These are phyloP conservation scores for Dinoponera quadriceps DNA, from an alignment of 1,140 invertebrate species.

Conservation along the genomic window DNA sequence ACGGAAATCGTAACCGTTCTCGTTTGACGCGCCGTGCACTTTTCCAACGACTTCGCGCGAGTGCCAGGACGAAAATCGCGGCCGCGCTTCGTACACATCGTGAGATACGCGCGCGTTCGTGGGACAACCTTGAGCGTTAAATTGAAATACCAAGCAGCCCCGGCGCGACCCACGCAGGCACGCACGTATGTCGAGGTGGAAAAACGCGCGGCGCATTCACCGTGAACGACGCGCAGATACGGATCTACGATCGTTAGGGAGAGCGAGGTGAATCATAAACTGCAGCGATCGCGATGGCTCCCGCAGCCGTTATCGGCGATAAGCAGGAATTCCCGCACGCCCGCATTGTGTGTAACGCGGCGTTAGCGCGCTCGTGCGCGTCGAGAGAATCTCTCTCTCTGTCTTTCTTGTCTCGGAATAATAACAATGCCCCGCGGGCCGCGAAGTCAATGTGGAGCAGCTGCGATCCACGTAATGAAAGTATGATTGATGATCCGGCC, in stretches of 20 bases:
- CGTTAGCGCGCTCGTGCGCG: slow-evolving; percentile 60
- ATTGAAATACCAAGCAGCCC: slow-evolving; percentile 28
- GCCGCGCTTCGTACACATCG: not conserved
- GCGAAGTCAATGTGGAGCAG: slow-evolving; percentile 79
- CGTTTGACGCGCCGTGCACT: no score
- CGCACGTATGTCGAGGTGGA: not conserved
- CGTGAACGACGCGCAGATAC: slow-evolving; percentile 20
- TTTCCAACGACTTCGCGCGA: not conserved
- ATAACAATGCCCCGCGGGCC: slow-evolving; percentile 82
- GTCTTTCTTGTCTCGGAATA: slow-evolving; percentile 70
- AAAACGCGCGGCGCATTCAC: slow-evolving; percentile 13
- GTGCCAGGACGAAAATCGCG: not conserved
- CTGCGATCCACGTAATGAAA: slow-evolving; percentile 85
- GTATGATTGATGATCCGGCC: slow-evolving; percentile 84
- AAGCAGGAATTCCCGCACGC: slow-evolving; percentile 37
- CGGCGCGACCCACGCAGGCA: not conserved
- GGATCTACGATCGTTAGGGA: slow-evolving; percentile 50
- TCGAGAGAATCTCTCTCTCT: slow-evolving; percentile 9
- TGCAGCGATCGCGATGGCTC: slow-evolving; percentile 39
- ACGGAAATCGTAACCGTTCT: no score
- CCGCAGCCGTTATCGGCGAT: slow-evolving; percentile 45
- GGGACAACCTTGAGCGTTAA: slow-evolving; percentile 20
- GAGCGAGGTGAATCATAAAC: slow-evolving; percentile 48
- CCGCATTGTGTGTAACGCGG: slow-evolving; percentile 47
- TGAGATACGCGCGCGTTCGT: not conserved